Conservation (phyloP, 2,113 vertebrate species). For the Muscicapa adusta region DNA sequence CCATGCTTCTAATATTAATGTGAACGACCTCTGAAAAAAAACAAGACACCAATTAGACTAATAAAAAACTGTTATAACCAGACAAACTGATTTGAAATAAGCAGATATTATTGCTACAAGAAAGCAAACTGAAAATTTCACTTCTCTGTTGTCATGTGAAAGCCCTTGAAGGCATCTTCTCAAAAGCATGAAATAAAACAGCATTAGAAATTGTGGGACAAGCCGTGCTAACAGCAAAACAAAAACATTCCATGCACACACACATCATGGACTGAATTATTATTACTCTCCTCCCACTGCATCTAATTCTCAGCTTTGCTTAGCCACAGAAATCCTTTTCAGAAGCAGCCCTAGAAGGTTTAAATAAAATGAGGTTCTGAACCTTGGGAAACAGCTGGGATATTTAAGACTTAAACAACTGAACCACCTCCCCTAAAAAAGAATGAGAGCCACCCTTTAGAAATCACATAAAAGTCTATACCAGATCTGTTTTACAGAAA, state of each 20-base stretch:
- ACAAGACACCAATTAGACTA: constrained; percentile 18
- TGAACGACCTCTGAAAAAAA: constrained; percentile 84
- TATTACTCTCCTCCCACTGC: neutral
- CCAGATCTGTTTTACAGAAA: neutral
- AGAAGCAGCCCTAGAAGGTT: neutral
- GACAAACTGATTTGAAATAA: neutral
- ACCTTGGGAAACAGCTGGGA: neutral
- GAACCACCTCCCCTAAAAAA: neutral
- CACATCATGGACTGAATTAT: neutral
- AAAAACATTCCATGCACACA: neutral
- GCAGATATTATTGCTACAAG: neutral
- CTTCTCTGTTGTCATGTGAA: neutral
- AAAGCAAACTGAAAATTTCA: neutral
- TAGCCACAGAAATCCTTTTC: neutral
- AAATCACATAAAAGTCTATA: neutral
- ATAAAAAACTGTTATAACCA: neutral
- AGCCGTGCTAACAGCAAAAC: neutral
- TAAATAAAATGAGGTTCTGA: neutral
- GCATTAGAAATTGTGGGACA: neutral
- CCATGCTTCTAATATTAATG: constrained; percentile 91
- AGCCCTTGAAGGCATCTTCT: neutral
- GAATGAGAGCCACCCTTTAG: neutral
- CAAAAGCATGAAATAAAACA: neutral
- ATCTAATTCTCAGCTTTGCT: neutral
- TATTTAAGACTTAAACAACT: neutral